A percentile compares a stretch with the other conserved stretches of the same genome.
These are phyloP conservation scores for Cassiopea xamachana DNA, from an alignment of 30 jellyfish, hydroid and myxozoan species.

Conservation along the genomic window DNA sequence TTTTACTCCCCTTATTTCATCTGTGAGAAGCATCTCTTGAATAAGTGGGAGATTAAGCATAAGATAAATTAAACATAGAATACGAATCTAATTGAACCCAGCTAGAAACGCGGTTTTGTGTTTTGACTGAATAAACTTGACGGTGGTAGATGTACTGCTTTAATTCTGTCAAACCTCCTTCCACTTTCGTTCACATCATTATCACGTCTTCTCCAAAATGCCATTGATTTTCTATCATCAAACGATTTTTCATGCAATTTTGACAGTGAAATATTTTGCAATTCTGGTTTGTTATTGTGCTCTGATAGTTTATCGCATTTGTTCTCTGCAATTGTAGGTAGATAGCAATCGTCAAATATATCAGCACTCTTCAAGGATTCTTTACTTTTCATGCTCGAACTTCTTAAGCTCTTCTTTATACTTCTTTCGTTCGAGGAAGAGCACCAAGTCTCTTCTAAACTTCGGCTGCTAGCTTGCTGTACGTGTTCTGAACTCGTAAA, in stretches of 20 bases:
- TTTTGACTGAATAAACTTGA: neutral
- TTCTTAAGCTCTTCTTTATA: neutral
- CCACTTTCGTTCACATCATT: neutral
- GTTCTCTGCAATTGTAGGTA: conserved; percentile 16
- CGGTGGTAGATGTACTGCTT: neutral
- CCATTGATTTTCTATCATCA: conserved; percentile 6
- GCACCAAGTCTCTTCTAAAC: neutral
- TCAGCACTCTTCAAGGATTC: neutral
- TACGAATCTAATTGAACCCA: neutral
- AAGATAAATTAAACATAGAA: too few species aligned
- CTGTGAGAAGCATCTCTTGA: too few species aligned
- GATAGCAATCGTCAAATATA: neutral
- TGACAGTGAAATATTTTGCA: neutral
- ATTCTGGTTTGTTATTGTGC: neutral
- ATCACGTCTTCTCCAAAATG: conserved; percentile 12
- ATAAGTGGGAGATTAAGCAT: too few species aligned
- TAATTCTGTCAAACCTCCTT: neutral
- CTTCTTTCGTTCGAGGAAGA: neutral
- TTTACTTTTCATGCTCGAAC: neutral
- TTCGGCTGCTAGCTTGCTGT: neutral
- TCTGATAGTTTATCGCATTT: neutral
- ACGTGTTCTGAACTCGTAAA: too few species aligned
- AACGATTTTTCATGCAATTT: conserved; percentile 3
- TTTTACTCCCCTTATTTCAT: too few species aligned
- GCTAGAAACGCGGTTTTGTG: neutral